Evolutionary conservation across 2,888 invertebrate genomes (phyloP).

Genomic region (Hoplodrina ambigua): DNA sequence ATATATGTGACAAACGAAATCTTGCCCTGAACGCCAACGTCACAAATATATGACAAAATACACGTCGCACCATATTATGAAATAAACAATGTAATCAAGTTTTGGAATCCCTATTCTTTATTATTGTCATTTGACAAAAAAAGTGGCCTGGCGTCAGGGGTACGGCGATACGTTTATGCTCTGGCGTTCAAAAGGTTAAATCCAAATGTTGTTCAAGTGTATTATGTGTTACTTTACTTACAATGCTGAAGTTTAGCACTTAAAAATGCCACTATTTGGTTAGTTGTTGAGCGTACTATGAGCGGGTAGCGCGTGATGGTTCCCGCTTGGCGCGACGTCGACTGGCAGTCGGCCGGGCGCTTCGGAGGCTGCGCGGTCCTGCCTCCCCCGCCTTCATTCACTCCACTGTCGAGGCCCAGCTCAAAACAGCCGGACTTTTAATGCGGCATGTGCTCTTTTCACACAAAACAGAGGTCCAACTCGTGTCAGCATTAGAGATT

Average conservation of each 20-base stretch:
- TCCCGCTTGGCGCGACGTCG: conserved; percentile 84
- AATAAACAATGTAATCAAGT: too few relatives aligned
- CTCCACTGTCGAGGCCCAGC: conserved; percentile 83
- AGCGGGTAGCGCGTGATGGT: conserved; percentile 78
- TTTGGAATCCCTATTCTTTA: too few relatives aligned
- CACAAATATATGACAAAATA: too few relatives aligned
- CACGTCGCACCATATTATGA: too few relatives aligned
- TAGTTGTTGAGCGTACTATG: conserved; percentile 72
- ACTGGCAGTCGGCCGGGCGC: conserved; percentile 82
- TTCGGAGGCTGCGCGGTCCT: conserved; percentile 87
- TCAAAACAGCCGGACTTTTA: conserved; percentile 86
- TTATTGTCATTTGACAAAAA: too few relatives aligned
- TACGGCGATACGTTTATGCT: too few relatives aligned
- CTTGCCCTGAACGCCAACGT: too few relatives aligned
- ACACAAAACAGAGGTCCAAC: conserved; percentile 75
- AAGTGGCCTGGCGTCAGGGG: too few relatives aligned
- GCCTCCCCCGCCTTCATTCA: conserved; percentile 88
- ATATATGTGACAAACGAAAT: too few relatives aligned
- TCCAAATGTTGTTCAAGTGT: conserved; percentile 42
- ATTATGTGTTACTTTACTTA: conserved; percentile 74
- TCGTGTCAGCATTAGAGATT: conserved; percentile 75
- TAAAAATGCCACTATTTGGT: conserved; percentile 80
- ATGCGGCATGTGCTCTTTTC: conserved; percentile 87
- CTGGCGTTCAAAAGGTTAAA: too few relatives aligned
- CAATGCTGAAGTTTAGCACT: conserved; percentile 77